These are phyloP conservation scores for Nettapus auritus DNA, from an alignment of 2,113 vertebrate species.

Conservation along the genomic window DNA sequence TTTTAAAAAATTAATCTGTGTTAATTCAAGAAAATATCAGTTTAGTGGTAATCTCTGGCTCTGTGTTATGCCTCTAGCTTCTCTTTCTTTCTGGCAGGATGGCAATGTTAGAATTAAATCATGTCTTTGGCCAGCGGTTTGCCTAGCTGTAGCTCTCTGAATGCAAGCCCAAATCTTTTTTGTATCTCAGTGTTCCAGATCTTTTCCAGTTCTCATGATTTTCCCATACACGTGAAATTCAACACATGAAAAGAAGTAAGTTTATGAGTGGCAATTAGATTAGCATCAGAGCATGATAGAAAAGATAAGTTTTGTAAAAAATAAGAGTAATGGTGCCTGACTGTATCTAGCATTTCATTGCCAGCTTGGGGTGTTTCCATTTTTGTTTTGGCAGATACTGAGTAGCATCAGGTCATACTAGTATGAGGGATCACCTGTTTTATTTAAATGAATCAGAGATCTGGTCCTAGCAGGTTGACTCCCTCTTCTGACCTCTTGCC, in stretches of 20 bases:
- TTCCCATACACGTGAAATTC: background rate
- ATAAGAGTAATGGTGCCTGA: background rate
- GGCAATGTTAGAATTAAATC: slow-evolving; percentile 27
- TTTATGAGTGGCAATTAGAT: background rate
- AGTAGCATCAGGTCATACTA: background rate
- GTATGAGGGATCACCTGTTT: background rate
- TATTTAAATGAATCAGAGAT: background rate
- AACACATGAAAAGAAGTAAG: background rate
- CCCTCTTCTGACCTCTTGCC: background rate
- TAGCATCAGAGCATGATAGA: background rate
- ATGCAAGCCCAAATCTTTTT: background rate
- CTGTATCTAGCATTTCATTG: background rate
- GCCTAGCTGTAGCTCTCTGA: background rate
- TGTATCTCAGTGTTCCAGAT: background rate
- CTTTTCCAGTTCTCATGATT: background rate
- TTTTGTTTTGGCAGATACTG: background rate
- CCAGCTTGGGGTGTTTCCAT: background rate
- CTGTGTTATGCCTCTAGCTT: background rate
- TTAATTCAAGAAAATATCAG: slow-evolving; percentile 30
- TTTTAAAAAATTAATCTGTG: slow-evolving; percentile 21
- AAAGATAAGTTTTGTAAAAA: background rate
- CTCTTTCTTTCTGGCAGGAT: background rate
- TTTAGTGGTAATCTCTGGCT: slow-evolving; percentile 20
- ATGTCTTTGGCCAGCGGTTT: background rate
- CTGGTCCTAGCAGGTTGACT: background rate